These are phyloP conservation scores for Agraylea sexmaculata DNA, from an alignment of 1,140 invertebrate genomes.

Conservation along the genomic window DNA sequence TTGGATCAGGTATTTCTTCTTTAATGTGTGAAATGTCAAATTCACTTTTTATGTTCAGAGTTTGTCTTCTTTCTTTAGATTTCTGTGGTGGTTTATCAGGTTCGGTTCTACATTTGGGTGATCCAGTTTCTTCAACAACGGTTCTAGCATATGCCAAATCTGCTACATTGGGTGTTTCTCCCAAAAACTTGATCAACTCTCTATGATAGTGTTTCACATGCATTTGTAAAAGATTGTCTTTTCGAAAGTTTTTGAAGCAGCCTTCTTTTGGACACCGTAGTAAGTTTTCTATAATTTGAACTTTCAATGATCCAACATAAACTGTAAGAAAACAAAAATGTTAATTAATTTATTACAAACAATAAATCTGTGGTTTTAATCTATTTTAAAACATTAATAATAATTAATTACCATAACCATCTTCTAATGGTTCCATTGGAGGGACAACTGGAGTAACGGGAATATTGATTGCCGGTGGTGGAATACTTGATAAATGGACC, in stretches of 20 bases:
- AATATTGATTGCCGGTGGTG: not conserved
- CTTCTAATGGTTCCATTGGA: conserved; percentile 13
- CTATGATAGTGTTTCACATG: conserved; percentile 87
- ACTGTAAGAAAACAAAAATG: conserved; percentile 32
- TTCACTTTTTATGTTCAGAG: conserved; percentile 8
- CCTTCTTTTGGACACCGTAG: conserved; percentile 69
- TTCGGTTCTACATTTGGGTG: conserved; percentile 38
- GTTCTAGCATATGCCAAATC: conserved; percentile 72
- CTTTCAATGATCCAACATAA: conserved; percentile 53
- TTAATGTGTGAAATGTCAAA: conserved; percentile 1
- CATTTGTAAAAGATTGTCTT: conserved; percentile 78
- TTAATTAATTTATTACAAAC: not conserved
- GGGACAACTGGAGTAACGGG: not conserved
- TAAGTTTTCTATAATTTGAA: conserved; percentile 56
- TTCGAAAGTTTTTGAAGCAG: conserved; percentile 80
- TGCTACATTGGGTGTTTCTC: conserved; percentile 70
- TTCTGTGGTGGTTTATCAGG: conserved; percentile 26
- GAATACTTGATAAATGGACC: too few relatives aligned
- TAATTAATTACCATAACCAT: conserved; percentile 21
- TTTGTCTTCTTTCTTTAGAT: conserved; percentile 7
- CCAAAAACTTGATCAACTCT: conserved; percentile 61
- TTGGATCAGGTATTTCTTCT: conserved; percentile 25
- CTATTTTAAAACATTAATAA: not conserved
- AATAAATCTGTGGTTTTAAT: not conserved
- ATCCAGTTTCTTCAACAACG: conserved; percentile 30